Percentiles rank a stretch among this genome's conserved stretches.
Conservation (phyloP, 2,888 invertebrate genomes). For the Isotomurus palustris region DNA sequence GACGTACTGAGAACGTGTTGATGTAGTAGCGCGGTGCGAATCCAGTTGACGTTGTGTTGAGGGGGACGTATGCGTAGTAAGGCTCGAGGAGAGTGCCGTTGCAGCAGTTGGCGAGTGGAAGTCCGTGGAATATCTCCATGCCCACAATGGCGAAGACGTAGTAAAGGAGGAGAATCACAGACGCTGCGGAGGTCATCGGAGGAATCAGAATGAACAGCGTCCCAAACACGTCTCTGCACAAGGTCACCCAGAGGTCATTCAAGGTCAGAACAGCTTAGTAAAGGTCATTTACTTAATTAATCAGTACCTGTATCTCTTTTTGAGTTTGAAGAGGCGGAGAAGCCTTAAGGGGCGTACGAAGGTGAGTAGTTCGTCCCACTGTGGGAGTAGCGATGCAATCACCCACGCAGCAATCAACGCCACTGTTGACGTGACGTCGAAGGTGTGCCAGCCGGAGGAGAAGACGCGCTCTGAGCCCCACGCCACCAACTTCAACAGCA, state of each 20-base stretch:
- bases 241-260: conserved; percentile 53
- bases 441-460: conserved; percentile 79
- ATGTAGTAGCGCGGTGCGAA: conserved; percentile 78
- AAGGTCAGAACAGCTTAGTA: conserved; percentile 48
- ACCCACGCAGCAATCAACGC: conserved; percentile 47
- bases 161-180: conserved; percentile 55
- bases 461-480: conserved; percentile 68
- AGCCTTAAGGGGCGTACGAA: conserved; percentile 65
- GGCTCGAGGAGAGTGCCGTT: conserved; percentile 42
- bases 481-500: conserved; percentile 66
- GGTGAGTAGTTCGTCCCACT: conserved; percentile 54
- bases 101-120: conserved; percentile 75
- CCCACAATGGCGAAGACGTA: conserved; percentile 86
- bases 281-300: conserved; percentile 4
- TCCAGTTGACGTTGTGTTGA: conserved; percentile 53
- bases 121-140: conserved; percentile 76
- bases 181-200: conserved; percentile 71
- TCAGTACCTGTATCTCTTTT: conserved; percentile 43
- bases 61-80: conserved; percentile 57
- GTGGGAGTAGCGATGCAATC: conserved; percentile 34
- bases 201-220: conserved; percentile 74
- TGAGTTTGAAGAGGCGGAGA: conserved; percentile 46
- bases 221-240: conserved; percentile 77
- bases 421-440: conserved; percentile 66
- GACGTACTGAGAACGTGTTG: conserved; percentile 64